Conservation (phyloP, 1,140 invertebrate genomes). For the Cryptotermes secundus region DNA sequence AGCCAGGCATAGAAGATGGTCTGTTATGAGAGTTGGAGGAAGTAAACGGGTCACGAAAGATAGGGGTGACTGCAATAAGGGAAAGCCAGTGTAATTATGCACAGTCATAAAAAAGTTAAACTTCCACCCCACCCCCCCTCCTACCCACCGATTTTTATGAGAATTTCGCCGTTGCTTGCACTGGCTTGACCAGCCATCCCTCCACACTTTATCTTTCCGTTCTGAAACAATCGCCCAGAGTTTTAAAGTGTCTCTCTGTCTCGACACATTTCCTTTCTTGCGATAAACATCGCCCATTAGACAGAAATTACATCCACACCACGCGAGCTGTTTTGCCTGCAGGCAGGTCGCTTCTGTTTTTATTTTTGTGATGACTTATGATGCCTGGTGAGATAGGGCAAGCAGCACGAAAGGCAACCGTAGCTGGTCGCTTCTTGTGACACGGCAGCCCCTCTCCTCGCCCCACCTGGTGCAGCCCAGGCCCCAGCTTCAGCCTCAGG, state of each 20-base stretch:
- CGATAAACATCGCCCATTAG: constrained; percentile 5
- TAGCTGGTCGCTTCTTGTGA: neutral
- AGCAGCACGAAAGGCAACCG: neutral
- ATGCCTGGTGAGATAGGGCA: neutral
- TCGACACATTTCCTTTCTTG: neutral
- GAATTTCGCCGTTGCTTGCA: neutral
- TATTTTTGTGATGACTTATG: neutral
- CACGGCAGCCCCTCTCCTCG: neutral
- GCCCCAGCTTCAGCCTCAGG: no score
- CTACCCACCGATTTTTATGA: neutral
- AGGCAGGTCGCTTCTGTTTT: constrained; percentile 7
- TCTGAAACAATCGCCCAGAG: neutral
- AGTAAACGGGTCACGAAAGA: no score
- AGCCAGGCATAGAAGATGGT: no score
- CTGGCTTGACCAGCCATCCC: neutral
- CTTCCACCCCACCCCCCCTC: neutral
- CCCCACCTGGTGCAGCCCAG: neutral
- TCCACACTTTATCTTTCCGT: neutral
- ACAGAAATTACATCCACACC: constrained; percentile 5
- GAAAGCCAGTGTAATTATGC: neutral
- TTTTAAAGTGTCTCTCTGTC: neutral
- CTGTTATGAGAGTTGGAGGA: no score
- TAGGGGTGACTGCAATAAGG: no score
- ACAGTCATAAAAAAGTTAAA: neutral
- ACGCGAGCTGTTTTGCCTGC: neutral